Conservation (phyloP, 2,113 vertebrate genomes). For the Cynoglossus semilaevis region DNA sequence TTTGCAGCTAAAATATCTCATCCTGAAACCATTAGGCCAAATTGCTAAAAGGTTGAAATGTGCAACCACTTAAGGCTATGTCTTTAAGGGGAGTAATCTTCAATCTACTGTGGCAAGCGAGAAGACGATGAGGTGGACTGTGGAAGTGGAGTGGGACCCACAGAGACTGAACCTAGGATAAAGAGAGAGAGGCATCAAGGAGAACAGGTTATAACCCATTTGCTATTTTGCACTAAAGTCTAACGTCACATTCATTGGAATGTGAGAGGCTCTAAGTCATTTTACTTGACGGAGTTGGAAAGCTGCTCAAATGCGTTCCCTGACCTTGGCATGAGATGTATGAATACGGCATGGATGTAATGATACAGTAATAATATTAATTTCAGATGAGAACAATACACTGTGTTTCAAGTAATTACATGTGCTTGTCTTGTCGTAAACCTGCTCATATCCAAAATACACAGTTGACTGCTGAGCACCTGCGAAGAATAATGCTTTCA, state of each 20-base stretch:
- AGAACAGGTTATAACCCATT: constrained; percentile 30
- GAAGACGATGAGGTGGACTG: constrained; percentile 47
- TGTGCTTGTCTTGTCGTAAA: neutral
- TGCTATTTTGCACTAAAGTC: constrained; percentile 27
- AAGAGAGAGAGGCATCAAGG: constrained; percentile 16
- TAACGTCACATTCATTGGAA: constrained; percentile 9
- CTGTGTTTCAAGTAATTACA: neutral
- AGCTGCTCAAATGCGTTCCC: neutral
- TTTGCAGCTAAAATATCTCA: constrained; percentile 63
- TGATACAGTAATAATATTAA: neutral
- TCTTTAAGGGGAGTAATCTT: constrained; percentile 73
- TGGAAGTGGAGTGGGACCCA: constrained; percentile 25
- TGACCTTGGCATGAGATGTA: too few relatives aligned
- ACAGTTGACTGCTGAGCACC: neutral
- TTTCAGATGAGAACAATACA: neutral
- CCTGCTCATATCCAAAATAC: neutral
- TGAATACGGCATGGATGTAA: neutral
- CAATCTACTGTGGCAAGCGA: constrained; percentile 67
- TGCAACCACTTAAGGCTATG: constrained; percentile 74
- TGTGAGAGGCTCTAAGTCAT: constrained; percentile 5
- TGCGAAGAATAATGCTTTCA: neutral
- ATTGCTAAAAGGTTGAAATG: constrained; percentile 77
- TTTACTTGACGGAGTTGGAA: constrained; percentile 24
- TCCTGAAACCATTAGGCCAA: constrained; percentile 76
- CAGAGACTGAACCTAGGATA: constrained; percentile 26